A percentile compares a stretch with the other conserved stretches of the same genome.
These are phyloP conservation scores for Leptura quadrifasciata DNA, from an alignment of 2,888 invertebrate species.

Conservation along the genomic window DNA sequence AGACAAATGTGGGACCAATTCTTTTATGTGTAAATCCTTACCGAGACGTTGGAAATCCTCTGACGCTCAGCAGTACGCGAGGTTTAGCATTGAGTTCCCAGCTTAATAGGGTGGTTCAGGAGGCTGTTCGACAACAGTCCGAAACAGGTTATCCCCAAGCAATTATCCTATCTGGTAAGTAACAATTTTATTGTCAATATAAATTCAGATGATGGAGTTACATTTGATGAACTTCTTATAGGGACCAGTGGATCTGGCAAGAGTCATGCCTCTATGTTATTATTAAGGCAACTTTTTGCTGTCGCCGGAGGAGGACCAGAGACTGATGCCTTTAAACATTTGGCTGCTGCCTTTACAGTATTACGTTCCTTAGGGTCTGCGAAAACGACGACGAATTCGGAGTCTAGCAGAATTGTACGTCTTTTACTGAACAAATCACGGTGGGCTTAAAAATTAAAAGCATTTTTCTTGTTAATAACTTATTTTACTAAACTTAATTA, in stretches of 20 bases:
- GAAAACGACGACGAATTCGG: constrained; percentile 91
- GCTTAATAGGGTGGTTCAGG: constrained; percentile 91
- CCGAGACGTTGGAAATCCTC: constrained; percentile 89
- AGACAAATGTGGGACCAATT: constrained; percentile 96
- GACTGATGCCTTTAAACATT: constrained; percentile 96
- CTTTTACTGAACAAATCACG: constrained; percentile 1
- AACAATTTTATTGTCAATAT: constrained; percentile 26
- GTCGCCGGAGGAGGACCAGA: constrained; percentile 96
- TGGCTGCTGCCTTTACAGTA: constrained; percentile 96
- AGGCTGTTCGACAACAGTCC: constrained; percentile 94
- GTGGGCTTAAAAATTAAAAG: constrained; percentile 2
- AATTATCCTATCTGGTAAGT: constrained; percentile 89
- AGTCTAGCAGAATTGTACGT: constrained; percentile 93
- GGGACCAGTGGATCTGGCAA: constrained; percentile 95
- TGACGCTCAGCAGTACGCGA: constrained; percentile 87
- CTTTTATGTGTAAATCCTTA: constrained; percentile 93
- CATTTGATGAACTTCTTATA: constrained; percentile 65
- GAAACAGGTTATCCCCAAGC: constrained; percentile 97
- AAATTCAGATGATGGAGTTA: constrained; percentile 20
- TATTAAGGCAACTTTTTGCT: constrained; percentile 93
- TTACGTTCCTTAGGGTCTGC: constrained; percentile 93
- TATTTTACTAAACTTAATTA: not conserved
- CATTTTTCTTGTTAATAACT: constrained; percentile 2
- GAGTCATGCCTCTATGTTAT: constrained; percentile 93
- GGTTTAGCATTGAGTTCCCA: constrained; percentile 85